Percentiles rank a stretch among this genome's conserved stretches.
Evolutionary conservation across 2,888 invertebrate genomes (phyloP).

Genomic region (Abrostola triplasia): DNA sequence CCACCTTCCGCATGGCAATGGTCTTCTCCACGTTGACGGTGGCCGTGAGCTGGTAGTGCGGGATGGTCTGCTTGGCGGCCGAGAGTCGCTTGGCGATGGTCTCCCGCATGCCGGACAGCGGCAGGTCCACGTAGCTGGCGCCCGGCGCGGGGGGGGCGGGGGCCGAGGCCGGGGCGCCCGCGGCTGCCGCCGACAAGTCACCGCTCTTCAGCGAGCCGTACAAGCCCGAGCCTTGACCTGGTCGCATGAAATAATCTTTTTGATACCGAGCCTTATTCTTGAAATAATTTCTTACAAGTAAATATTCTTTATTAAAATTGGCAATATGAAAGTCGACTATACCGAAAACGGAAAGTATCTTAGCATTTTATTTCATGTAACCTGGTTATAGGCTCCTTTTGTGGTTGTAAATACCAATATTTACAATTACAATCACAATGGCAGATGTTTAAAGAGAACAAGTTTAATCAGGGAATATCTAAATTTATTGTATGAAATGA

Average conservation of each 20-base stretch:
- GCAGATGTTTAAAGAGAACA: too few relatives aligned
- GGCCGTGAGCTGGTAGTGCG: constrained; percentile 98
- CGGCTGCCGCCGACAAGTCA: constrained; percentile 89
- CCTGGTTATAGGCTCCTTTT: constrained; percentile 20
- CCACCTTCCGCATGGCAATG: constrained; percentile 91
- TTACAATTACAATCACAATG: too few relatives aligned
- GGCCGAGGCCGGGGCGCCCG: constrained; percentile 56
- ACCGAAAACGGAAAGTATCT: constrained; percentile 4
- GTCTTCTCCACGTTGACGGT: constrained; percentile 95
- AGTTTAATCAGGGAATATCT: too few relatives aligned
- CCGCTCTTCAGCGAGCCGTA: constrained; percentile 94
- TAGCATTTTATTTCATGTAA: constrained; percentile 38
- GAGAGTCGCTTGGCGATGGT: constrained; percentile 96
- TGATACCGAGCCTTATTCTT: not conserved
- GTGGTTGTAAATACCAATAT: too few relatives aligned
- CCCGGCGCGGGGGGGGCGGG: constrained; percentile 79
- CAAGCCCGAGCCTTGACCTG: constrained; percentile 93
- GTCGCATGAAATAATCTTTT: constrained; percentile 56
- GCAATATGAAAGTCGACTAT: not conserved
- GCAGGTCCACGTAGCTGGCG: constrained; percentile 92
- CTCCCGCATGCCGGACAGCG: constrained; percentile 94
- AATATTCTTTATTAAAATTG: too few relatives aligned
- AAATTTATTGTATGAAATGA: too few relatives aligned
- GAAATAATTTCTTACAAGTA: not conserved
- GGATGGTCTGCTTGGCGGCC: constrained; percentile 97